phyloP scores from a whole-genome alignment of 2,797 vertebrate species.

The Oryzias sinensis region DNA sequence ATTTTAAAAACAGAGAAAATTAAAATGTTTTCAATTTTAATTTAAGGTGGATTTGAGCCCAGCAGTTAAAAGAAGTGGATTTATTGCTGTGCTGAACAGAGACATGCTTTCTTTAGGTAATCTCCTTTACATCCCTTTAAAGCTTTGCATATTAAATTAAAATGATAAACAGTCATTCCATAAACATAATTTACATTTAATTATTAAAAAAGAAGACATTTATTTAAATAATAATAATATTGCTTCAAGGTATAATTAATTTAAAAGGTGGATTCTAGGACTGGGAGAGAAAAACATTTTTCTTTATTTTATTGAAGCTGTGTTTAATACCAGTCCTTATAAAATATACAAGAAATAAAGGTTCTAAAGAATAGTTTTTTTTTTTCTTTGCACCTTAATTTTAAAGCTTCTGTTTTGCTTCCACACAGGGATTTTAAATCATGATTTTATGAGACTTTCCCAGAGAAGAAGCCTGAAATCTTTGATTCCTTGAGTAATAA shows the following conservation, averaged over 20 bases:
- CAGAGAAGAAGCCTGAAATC: conserved; percentile 30
- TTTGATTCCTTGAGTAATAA: conserved; percentile 50
- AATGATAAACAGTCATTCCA: too few relatives aligned
- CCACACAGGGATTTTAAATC: conserved; percentile 18
- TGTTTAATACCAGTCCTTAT: too few relatives aligned
- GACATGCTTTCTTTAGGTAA: too few relatives aligned
- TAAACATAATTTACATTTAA: too few relatives aligned
- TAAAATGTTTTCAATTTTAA: too few relatives aligned
- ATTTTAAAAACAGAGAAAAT: too few relatives aligned
- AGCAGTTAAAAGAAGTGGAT: too few relatives aligned
- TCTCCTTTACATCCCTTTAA: too few relatives aligned
- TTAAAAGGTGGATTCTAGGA: conserved; percentile 7
- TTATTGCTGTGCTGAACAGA: too few relatives aligned
- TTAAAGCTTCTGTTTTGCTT: conserved; percentile 1
- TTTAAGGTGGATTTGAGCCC: too few relatives aligned
- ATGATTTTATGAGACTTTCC: conserved; percentile 27
- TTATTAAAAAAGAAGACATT: too few relatives aligned
- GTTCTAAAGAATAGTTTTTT: not conserved
- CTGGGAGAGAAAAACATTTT: not conserved
- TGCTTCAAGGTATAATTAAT: conserved; percentile 6
- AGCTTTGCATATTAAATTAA: too few relatives aligned
- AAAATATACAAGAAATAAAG: not conserved
- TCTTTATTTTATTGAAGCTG: not conserved
- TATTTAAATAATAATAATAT: not conserved
- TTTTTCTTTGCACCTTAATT: not conserved